These are phyloP conservation scores for Drosophila limbata DNA, from an alignment of 2,888 invertebrate genomes.

Conservation along the genomic window DNA sequence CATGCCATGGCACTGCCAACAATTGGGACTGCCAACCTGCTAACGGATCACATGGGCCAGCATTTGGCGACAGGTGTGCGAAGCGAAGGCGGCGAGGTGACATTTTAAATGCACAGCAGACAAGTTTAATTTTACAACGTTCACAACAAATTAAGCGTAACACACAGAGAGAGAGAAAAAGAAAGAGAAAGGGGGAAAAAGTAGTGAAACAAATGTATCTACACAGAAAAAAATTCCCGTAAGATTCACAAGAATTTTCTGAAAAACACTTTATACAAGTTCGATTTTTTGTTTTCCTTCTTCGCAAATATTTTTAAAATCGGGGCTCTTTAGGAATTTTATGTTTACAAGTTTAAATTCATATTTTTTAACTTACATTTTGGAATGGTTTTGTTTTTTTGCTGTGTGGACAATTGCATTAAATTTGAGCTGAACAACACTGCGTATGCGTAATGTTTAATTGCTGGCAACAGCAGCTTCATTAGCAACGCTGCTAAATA, in stretches of 20 bases:
- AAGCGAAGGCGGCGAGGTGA: conserved; percentile 40
- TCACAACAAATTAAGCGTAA: conserved; percentile 78
- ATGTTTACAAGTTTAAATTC: no score
- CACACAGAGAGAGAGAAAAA: conserved; percentile 23
- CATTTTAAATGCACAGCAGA: conserved; percentile 79
- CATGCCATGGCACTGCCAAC: conserved; percentile 53
- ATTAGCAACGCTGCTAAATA: conserved; percentile 76
- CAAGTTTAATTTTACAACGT: conserved; percentile 77
- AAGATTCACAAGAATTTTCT: no score
- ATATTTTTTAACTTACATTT: no score
- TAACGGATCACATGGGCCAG: conserved; percentile 11
- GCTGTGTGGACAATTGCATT: conserved; percentile 62
- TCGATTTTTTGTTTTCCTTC: no score
- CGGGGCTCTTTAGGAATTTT: no score
- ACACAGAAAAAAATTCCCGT: no score
- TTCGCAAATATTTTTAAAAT: no score
- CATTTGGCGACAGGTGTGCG: conserved; percentile 12
- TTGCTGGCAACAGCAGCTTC: conserved; percentile 76
- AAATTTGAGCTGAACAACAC: conserved; percentile 63
- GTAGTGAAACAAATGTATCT: no score
- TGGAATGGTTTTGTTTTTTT: no score
- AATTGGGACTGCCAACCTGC: conserved; percentile 46
- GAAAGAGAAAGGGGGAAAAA: not conserved
- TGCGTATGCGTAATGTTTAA: conserved; percentile 76
- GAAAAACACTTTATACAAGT: no score